Base-by-base conservation (phyloP, 2,113 vertebrate genomes). In the Diadophis punctatus region DNA sequence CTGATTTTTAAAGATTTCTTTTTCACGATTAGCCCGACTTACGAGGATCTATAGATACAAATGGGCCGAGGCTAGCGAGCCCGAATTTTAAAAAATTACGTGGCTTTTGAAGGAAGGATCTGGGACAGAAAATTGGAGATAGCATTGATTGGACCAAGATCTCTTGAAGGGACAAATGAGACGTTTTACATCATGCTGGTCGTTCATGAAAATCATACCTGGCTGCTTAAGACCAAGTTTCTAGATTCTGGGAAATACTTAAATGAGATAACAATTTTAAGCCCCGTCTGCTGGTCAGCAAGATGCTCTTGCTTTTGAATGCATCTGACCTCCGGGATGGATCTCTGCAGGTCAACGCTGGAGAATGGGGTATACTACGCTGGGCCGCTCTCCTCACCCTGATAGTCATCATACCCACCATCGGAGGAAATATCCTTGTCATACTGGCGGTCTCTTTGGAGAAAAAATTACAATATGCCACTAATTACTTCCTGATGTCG, bases 401-500 rank as follows among this genome's bases (percentile, higher is more conserved):
- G 60, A 95, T 98, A 96, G 98, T 99, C 94, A 99, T 99, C 96
- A 98, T 99, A 91, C 99, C 99, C 92, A 99, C 99, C 22, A 98
- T 99, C 0, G 99, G 98, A 46, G 99, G 99, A 16, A 99, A 99
- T 94, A 99, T 99, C 93, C 98, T 99, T 16, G 99, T 99, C 92
- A 99, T 99, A 95, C 96, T 99, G 92, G 99, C 99, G 0, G 98
- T 99, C 55, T 99, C 98, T 3, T 96, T 99, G 94, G 99, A 99
- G 97, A 99, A 98, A 53, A 99, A 99, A 97, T 97, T 99, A 91
- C 99, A 99, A 91, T 99, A 99, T 14, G 99, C 99, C 92, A 99
- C 98, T 87, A 99, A 99, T 97, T 99, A 99, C 97, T 99, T 99
- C 95, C 97, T 99, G 94, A 99, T 98, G 74, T 99, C 99, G 1